Conservation (phyloP, 1,140 invertebrate genomes). For the Paraescarpia echinospica region DNA sequence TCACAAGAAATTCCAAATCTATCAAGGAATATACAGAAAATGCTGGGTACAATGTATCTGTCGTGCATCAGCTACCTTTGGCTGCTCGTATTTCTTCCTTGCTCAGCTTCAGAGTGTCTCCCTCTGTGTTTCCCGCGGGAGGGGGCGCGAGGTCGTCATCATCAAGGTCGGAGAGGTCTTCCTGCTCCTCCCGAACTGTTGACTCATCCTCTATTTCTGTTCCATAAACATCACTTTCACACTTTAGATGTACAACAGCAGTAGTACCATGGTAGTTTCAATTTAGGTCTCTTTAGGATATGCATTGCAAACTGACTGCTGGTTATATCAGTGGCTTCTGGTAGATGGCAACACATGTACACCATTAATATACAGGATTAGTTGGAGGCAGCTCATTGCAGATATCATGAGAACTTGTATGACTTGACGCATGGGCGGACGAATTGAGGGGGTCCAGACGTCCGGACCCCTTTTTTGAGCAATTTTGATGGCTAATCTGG, state of each 20-base stretch:
- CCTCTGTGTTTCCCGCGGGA: conserved; percentile 42
- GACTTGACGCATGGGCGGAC: too few relatives aligned
- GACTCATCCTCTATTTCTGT: neutral
- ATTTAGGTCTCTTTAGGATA: neutral
- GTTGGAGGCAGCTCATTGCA: too few relatives aligned
- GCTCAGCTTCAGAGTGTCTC: conserved; percentile 32
- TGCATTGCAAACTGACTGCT: neutral
- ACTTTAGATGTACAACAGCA: neutral
- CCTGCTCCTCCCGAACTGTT: conserved; percentile 34
- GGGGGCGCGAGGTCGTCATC: conserved; percentile 21
- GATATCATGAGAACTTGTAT: too few relatives aligned
- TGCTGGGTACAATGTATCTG: neutral
- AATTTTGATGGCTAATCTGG: too few relatives aligned
- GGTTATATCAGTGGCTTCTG: too few relatives aligned
- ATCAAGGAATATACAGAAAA: too few relatives aligned
- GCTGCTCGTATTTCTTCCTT: conserved; percentile 43
- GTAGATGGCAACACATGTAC: too few relatives aligned
- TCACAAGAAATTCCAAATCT: too few relatives aligned
- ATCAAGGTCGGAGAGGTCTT: conserved; percentile 13
- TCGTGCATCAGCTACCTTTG: conserved; percentile 32
- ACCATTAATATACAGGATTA: too few relatives aligned
- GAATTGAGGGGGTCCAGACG: too few relatives aligned
- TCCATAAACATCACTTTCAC: neutral
- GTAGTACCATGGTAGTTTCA: neutral
- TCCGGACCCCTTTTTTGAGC: too few relatives aligned